Base-by-base conservation (phyloP, 2,113 vertebrate genomes). In the Chascanopsetta lugubris region DNA sequence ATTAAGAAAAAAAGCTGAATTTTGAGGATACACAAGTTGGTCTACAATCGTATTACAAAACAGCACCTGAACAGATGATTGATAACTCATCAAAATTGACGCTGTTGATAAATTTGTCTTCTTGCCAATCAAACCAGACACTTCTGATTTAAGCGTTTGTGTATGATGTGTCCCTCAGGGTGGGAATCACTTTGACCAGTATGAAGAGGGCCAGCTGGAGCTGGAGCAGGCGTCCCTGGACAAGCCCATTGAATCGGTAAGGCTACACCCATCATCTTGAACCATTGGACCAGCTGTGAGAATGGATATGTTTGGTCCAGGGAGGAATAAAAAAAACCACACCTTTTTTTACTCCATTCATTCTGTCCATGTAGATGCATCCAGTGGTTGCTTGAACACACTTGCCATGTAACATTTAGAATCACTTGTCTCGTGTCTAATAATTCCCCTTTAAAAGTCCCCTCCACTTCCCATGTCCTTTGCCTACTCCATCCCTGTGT, bases 181-280 rank as follows among this genome's bases (percentile, higher is more conserved):
- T 93, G 97, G 96, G 82, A 99, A 99, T 95, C 96, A 98, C 93
- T 99, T 99, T 93, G 97, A 99, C 93, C 96, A 98, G 3, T 99
- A 98, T 91, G 97, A 99, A 89, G 97, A 99, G 79, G 97, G 97
- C 88, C 97, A 99, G 85, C 87, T 99, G 94, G 97, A 99, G 91
- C 92, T 99, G 84, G 97, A 99, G 85, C 97, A 99, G 82, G 97
- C 97, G 0, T 99, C 97, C 75, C 89, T 99, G 88, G 97, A 99
- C 94, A 99, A 99, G 92, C 97, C 97, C 75, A 99, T 99, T 79
- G 97, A 99, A 97, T 95, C 97, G 97, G 97, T 99, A 98, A 99
- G 97, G 88, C 79, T 36, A 2, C 79, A 82, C 78, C 73, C 24
- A 45, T 85, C 79, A 84, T 17, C 85, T 86, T 2, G 48, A 86